Evolutionary conservation across 2,797 vertebrate species (phyloP), one percentile per base, ranked within the genome.

Genomic region (Agapornis canus): DNA sequence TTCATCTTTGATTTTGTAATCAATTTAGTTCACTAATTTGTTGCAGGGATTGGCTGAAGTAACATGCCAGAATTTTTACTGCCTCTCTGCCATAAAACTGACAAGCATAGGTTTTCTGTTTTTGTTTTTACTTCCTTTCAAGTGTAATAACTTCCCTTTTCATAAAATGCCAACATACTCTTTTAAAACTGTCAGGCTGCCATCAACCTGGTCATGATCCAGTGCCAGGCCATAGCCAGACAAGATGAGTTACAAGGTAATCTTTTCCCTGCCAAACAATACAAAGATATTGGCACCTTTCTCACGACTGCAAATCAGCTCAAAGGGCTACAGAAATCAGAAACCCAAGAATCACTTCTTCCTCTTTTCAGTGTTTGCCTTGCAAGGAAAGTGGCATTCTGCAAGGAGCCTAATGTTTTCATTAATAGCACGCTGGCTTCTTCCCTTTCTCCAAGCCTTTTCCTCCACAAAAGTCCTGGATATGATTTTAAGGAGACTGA

Each of bases 71-170:
- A 84, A 70, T 76, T 96, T 96, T 96, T 96, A 94, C 73, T 82
- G 94, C 85, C 65, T 92, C 63, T 45, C 70, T 95, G 91, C 91
- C 94, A 95, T 96, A 94, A 96, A 97, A 96, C 92, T 90, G 95
- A 97, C 94, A 97, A 93, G 82, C 4, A 0, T 72, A 94, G 91
- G 69, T 83, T 87, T 95, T 94, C 89, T 95, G 82, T 6, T 96
- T 96, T 97, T 96, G 85, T 96, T 95, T 95, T 91, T 82, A 78
- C 89, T 96, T 95, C 94, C 91, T 97, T 97, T 96, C 95, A 96
- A 97, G 92, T 82, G 91, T 93, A 97, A 90, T 96, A 92, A 94
- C 91, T 94, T 94, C 94, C 91, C 94, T 93, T 97, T 97, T 95
- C 85, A 95, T 94, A 96, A 96, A 95, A 96, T 95, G 95, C 91